Conservation (phyloP, 2,888 invertebrate species). For the Abrostola triplasia region DNA sequence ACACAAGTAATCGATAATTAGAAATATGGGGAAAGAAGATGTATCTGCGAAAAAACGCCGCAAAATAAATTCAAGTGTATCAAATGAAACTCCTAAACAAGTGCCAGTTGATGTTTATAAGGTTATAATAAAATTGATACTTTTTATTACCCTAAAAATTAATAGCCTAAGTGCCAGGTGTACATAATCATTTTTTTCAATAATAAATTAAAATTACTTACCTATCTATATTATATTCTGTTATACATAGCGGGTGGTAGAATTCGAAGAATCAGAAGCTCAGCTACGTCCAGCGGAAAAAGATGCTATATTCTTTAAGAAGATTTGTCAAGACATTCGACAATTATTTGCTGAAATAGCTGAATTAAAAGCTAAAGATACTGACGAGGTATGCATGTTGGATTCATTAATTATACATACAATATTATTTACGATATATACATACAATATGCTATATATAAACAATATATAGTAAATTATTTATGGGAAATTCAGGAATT, state of each 20-base stretch:
- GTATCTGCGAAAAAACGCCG: slow-evolving; percentile 87
- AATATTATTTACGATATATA: neutral
- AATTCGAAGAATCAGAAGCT: slow-evolving; percentile 93
- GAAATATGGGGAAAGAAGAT: slow-evolving; percentile 83
- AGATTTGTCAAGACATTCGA: slow-evolving; percentile 91
- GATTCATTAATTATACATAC: slow-evolving; percentile 1
- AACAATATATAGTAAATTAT: no score
- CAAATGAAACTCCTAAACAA: slow-evolving; percentile 78
- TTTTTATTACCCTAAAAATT: no score
- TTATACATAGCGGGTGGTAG: slow-evolving; percentile 89
- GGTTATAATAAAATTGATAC: slow-evolving; percentile 66
- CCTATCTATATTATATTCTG: neutral
- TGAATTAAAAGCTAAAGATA: slow-evolving; percentile 89
- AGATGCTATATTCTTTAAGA: slow-evolving; percentile 91
- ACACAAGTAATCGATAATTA: slow-evolving; percentile 8
- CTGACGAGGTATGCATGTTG: slow-evolving; percentile 76
- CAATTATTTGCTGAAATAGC: slow-evolving; percentile 91
- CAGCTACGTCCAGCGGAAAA: slow-evolving; percentile 89
- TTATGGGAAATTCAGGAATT: no score
- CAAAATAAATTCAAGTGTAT: slow-evolving; percentile 79
- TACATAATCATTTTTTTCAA: neutral
- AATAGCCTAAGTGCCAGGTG: no score
- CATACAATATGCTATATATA: no score
- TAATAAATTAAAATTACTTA: neutral
- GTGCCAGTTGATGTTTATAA: slow-evolving; percentile 88